A percentile compares a stretch with the other conserved stretches of the same genome.
Conservation (phyloP, 2,797 vertebrate genomes). For the Gallirallus australis region DNA sequence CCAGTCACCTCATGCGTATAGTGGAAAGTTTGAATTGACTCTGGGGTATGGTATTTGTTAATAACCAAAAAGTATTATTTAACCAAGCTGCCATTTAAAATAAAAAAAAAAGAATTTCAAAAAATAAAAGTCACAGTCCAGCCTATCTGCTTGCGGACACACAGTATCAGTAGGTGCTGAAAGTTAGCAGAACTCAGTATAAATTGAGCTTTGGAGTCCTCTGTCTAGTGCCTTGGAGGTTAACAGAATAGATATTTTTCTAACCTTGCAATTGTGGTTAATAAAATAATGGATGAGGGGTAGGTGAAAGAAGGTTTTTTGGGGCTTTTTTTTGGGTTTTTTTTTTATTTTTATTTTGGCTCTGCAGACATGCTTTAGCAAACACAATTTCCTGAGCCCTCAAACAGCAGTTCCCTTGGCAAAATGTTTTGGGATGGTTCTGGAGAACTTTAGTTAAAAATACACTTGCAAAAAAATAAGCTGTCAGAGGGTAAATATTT, state of each 20-base stretch:
- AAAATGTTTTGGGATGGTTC: constrained; percentile 5
- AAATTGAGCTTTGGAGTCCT: neutral
- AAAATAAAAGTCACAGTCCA: neutral
- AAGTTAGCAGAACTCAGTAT: neutral
- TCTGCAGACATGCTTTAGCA: constrained; percentile 4
- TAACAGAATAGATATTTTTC: constrained; percentile 3
- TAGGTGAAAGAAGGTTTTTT: neutral
- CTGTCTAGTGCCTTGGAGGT: neutral
- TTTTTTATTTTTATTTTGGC: constrained; percentile 18
- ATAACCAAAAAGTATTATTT: neutral
- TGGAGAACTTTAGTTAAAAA: neutral
- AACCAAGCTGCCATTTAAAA: neutral
- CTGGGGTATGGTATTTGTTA: neutral
- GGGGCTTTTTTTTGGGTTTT: neutral
- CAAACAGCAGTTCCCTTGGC: constrained; percentile 27
- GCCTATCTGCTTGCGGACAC: neutral
- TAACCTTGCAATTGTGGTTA: constrained; percentile 33
- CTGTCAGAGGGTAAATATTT: constrained; percentile 52
- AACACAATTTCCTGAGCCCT: constrained; percentile 2
- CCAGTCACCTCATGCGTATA: neutral
- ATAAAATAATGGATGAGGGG: constrained; percentile 45
- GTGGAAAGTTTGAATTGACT: constrained; percentile 22
- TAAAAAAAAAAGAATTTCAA: no score
- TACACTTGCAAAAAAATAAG: constrained; percentile 12
- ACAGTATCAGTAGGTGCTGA: neutral